phyloP scores from a whole-genome alignment of 2,113 vertebrate species.

The Bungarus multicinctus region DNA sequence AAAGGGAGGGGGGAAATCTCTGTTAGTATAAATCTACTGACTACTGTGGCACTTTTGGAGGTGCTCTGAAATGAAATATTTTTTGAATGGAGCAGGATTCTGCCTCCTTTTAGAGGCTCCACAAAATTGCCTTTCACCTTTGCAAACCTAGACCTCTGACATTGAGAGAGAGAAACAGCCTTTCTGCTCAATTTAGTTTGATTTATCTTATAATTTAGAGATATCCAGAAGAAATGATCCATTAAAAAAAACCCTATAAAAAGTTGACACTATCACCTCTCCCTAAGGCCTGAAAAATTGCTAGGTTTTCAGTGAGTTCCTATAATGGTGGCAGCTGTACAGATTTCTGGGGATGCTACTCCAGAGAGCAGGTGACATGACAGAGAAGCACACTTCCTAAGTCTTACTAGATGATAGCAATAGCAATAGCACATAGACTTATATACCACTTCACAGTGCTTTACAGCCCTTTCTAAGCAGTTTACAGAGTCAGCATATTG shows the following conservation, averaged over 20 bases:
- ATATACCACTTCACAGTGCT: no score
- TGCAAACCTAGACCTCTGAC: background rate
- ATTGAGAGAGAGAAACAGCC: background rate
- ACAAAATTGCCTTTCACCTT: background rate
- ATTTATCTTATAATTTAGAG: background rate
- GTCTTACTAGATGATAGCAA: background rate
- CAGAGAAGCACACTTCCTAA: background rate
- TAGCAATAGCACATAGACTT: no score
- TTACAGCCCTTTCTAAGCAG: no score
- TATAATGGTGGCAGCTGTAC: background rate
- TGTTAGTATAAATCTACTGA: background rate
- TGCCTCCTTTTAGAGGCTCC: background rate
- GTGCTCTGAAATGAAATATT: background rate
- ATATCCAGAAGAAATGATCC: background rate
- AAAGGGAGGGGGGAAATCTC: background rate
- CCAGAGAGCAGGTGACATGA: background rate
- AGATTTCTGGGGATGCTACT: background rate
- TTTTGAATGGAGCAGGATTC: background rate
- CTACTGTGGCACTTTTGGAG: background rate
- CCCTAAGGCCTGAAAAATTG: background rate
- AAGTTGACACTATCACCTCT: background rate
- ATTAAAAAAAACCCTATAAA: background rate
- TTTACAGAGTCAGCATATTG: no score
- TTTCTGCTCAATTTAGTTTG: background rate
- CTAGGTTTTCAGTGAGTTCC: background rate